These are phyloP conservation scores for Popillia japonica DNA, from an alignment of 1,140 invertebrate species.

Conservation along the genomic window DNA sequence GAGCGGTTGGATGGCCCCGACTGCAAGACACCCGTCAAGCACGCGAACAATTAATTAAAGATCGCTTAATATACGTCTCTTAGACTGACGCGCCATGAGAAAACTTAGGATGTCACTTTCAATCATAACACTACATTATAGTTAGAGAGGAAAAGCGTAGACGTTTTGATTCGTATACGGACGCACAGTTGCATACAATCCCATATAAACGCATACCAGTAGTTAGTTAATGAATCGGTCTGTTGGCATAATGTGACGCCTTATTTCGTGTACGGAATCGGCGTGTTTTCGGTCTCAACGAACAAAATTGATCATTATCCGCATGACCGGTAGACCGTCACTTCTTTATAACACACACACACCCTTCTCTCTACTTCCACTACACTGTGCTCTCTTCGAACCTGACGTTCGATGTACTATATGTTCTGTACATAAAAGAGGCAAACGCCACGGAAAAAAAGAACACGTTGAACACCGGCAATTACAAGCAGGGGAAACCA, in stretches of 20 bases:
- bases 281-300: neutral
- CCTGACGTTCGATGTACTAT: neutral
- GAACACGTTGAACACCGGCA: neutral
- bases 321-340: constrained; percentile 5
- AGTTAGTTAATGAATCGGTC: constrained; percentile 24
- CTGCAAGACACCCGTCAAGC: neutral
- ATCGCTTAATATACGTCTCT: constrained; percentile 14
- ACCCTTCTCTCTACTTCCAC: neutral
- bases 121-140: no score
- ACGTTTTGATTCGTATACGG: neutral
- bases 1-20: neutral
- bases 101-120: neutral
- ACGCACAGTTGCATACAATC: neutral
- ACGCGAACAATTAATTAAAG: constrained; percentile 6
- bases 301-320: constrained; percentile 24
- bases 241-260: constrained; percentile 12
- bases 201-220: neutral
- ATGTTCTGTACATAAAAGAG: no score
- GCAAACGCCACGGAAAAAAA: neutral
- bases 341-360: neutral
- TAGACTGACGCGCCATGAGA: constrained; percentile 2
- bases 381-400: neutral
- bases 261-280: constrained; percentile 13
- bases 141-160: neutral
- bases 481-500: constrained; percentile 22